Base-by-base conservation (phyloP, 2,888 invertebrate genomes). In the Dasysyrphus tricinctus region DNA sequence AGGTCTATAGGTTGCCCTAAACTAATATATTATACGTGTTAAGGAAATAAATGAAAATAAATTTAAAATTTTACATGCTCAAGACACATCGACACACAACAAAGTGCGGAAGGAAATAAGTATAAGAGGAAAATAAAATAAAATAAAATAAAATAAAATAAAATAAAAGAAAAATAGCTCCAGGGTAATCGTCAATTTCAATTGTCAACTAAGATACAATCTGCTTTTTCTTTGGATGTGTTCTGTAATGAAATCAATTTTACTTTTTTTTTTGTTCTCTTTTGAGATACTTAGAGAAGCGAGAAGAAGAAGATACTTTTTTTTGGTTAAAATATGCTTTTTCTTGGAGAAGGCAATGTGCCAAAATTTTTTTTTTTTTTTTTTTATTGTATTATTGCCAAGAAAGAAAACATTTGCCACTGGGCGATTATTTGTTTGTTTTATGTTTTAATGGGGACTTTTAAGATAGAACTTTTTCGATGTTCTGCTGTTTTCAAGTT, bases 141-240 rank as follows among this genome's bases (percentile, higher is more conserved):
- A n/a, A n/a, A n/a, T n/a, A n/a, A n/a, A n/a, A n/a, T n/a, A 37
- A 37, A 37, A 37, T 5, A 12, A 11, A 54, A 69, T 47, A 51
- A 24, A 24, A 19, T 6, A 51, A 37, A 37, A 70, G 12, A n/a
- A 39, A 37, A 73, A 65, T 42, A 47, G 59, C 81, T 72, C 67
- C 37, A 67, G 81, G 81, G 57, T 73, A 78, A 83, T 78, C 78
- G 78, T 74, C 82, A 83, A 78, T 83, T 83, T 83, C 82, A 83
- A 83, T 83, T 78, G 82, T 83, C 78, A 83, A 81, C 76, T 49
- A 7, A 78, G 82, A 83, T 83, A 78, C 82, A 78, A 83, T 78
- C 82, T 83, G 78, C 12, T 63, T 59, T 72, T 51, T 19, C 37
- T 39, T 69, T 29, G 37, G 16, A 69, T 69, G n/a, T 42, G 54